Percentiles rank a stretch among this genome's conserved stretches.
phyloP scores from a whole-genome alignment of 2,888 invertebrate genomes.

The Anarsia innoxiella region DNA sequence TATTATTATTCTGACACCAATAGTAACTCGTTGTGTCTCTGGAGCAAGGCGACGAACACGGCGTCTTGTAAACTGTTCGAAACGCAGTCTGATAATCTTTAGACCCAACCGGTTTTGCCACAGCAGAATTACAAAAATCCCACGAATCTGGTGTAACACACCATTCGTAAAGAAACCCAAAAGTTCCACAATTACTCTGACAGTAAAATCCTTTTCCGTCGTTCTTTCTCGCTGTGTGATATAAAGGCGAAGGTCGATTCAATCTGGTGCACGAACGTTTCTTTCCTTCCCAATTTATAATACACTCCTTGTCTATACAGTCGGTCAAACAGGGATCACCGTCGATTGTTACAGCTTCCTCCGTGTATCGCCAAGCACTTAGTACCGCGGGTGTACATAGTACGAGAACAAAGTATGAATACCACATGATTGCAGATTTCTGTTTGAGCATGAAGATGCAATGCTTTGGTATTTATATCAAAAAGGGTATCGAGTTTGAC shows the following conservation, averaged over 20 bases:
- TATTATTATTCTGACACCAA: too few relatives aligned
- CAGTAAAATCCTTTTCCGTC: background rate
- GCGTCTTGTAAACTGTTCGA: too few relatives aligned
- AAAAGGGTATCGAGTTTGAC: too few relatives aligned
- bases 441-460: too few relatives aligned
- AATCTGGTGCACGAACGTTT: background rate
- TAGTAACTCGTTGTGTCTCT: too few relatives aligned
- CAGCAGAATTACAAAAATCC: background rate
- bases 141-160: background rate
- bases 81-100: too few relatives aligned
- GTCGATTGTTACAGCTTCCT: background rate
- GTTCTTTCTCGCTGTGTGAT: background rate
- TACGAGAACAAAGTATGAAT: too few relatives aligned
- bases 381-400: too few relatives aligned
- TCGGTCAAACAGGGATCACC: background rate
- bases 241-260: background rate
- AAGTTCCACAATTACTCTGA: background rate
- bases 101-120: too few relatives aligned
- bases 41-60: too few relatives aligned
- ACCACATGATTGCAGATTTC: too few relatives aligned
- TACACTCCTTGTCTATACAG: background rate
- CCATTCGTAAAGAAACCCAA: background rate
- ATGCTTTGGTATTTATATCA: too few relatives aligned
- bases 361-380: background rate
- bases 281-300: background rate